Evolutionary conservation across 2,888 invertebrate genomes (phyloP), one percentile per base, ranked within the genome.

Genomic region (Watsonalla binaria): DNA sequence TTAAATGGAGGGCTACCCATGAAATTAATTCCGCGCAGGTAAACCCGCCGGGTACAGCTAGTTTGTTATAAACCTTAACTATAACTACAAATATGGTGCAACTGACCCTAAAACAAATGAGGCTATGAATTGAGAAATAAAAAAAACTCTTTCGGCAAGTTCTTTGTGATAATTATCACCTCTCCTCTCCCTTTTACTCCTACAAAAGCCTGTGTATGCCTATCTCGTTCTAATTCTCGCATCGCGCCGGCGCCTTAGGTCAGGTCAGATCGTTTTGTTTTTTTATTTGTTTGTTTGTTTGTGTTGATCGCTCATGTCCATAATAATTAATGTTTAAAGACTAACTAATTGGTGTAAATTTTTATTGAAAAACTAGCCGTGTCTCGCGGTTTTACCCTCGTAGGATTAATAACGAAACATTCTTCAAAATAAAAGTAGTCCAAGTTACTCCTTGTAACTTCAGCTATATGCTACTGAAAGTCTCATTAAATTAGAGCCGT

Each of bases 331-430:
- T 86, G 85, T 86, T 89, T 88, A 85, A 73, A 71, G 64, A 60
- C 69, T 76, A 80, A 11, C 86, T 88, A 89, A 90, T 90, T 88
- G 87, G 82, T 87, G 84, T 86, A 86, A 82, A 84, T 80, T 84
- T 85, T 84, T 86, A 88, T 89, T 90, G 78, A 84, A 83, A 86
- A 85, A 78, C 24, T 24, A 24, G 24, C 24, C 4, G 24, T 8
- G 1, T 5, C 37, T 1, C 6, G 37, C 37, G 6, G 37, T 37
- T 37, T 37, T 37, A 7, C 5, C 37, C 6, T 0, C 37, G 37
- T 37, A 37, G 42, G 9, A 8, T 42, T 42, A 11, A 1, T 42
- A 11, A 2, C 0, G 5, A 11, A 8, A 11, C 42, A 2, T 2
- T 42, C 11, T 11, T 5, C 5, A 42, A 11, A 1, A 42, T 11